Conservation (phyloP, 2,888 invertebrate species). For the Lepidonotus clava region DNA sequence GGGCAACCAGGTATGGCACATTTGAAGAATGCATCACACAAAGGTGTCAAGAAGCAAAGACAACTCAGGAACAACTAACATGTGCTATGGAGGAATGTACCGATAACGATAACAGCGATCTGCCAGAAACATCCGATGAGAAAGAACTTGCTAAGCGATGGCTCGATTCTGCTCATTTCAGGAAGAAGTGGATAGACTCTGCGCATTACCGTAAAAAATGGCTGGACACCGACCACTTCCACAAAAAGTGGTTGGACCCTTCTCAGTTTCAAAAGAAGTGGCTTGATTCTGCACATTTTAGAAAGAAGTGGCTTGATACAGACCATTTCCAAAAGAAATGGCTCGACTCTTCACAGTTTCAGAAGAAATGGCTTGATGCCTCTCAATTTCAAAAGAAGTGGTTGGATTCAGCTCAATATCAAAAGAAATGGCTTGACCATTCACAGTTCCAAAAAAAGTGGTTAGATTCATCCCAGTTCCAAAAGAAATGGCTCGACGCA, state of each 20-base stretch:
- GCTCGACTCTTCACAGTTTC: slow-evolving; percentile 21
- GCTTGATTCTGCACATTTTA: slow-evolving; percentile 15
- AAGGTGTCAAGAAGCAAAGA: not conserved
- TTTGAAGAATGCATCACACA: not conserved
- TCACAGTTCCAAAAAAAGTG: slow-evolving; percentile 15
- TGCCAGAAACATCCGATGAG: too few species aligned
- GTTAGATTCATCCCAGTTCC: slow-evolving; percentile 6
- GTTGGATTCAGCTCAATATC: not conserved
- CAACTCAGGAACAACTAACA: not conserved
- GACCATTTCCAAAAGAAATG: slow-evolving; percentile 13
- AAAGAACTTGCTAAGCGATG: too few species aligned
- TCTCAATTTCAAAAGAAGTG: slow-evolving; percentile 11
- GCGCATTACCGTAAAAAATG: too few species aligned
- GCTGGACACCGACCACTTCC: not conserved
- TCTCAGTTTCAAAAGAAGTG: slow-evolving; percentile 7
- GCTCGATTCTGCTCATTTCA: not conserved
- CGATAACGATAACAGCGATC: not conserved
- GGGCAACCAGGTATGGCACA: too few species aligned
- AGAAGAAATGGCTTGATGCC: slow-evolving; percentile 25
- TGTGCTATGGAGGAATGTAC: slow-evolving; percentile 13
- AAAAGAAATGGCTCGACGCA: slow-evolving; percentile 30
- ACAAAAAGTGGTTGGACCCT: slow-evolving; percentile 10
- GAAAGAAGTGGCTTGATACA: slow-evolving; percentile 19
- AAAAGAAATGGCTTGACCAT: slow-evolving; percentile 20
- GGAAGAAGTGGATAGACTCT: too few species aligned